Percentiles rank a stretch among this genome's conserved stretches.
phyloP scores from a whole-genome alignment of 2,888 invertebrate species.

The Dasypogon diadema region DNA sequence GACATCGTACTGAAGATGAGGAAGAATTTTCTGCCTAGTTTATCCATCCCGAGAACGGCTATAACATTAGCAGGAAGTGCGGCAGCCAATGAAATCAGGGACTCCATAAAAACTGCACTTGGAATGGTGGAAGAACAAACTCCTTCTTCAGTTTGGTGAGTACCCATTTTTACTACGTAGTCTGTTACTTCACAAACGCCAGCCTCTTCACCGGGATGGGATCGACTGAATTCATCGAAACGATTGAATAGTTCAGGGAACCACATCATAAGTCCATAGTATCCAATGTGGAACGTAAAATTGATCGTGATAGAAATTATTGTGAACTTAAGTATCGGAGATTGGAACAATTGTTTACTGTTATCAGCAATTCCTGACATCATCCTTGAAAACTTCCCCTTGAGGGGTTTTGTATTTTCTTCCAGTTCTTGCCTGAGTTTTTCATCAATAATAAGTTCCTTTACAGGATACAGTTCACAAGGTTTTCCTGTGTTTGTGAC shows the following conservation, averaged over 20 bases:
- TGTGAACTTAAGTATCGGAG: conserved; percentile 86
- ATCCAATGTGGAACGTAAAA: conserved; percentile 95
- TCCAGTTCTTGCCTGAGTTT: conserved; percentile 65
- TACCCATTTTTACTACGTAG: conserved; percentile 78
- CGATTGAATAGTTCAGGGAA: conserved; percentile 94
- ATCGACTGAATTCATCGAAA: conserved; percentile 82
- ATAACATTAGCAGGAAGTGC: conserved; percentile 88
- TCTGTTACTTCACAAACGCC: conserved; percentile 83
- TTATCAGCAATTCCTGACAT: conserved; percentile 82
- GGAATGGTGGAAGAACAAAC: conserved; percentile 80
- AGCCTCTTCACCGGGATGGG: conserved; percentile 76
- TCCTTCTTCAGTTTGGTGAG: conserved; percentile 71
- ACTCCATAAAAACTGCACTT: conserved; percentile 85
- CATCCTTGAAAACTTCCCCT: conserved; percentile 80
- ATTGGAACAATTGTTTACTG: conserved; percentile 83
- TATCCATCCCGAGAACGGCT: conserved; percentile 86
- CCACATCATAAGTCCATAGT: conserved; percentile 98
- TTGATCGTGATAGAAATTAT: conserved; percentile 88
- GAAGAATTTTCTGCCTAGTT: conserved; percentile 80
- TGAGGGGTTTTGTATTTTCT: conserved; percentile 70
- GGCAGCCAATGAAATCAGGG: conserved; percentile 86
- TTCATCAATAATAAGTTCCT: conserved; percentile 76
- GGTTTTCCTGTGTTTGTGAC: conserved; percentile 83
- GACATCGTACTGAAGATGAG: conserved; percentile 88
- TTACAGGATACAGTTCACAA: conserved; percentile 81